These are phyloP conservation scores for Amazona vittata DNA, from an alignment of 2,113 vertebrate genomes.

Conservation along the genomic window DNA sequence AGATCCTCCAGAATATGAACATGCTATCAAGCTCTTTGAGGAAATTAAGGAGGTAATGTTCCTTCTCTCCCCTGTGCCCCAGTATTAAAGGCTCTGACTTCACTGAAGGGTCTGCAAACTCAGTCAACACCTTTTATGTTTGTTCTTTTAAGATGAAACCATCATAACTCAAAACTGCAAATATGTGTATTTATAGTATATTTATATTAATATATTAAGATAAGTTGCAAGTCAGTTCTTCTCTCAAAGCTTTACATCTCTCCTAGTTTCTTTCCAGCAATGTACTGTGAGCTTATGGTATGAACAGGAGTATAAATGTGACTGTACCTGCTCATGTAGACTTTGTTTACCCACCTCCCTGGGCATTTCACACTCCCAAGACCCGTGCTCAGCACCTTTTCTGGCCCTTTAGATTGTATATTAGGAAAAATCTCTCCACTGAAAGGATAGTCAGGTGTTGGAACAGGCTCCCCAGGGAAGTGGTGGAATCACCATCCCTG, in stretches of 20 bases:
- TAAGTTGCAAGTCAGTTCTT: neutral
- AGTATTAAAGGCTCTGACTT: neutral
- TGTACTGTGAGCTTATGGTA: neutral
- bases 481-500: neutral
- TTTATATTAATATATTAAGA: neutral
- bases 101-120: neutral
- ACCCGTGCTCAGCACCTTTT: neutral
- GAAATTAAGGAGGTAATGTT: slow-evolving; percentile 89
- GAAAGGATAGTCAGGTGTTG: neutral
- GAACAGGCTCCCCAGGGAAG: neutral
- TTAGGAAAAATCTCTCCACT: neutral
- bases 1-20: slow-evolving; percentile 88
- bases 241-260: neutral
- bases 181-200: neutral
- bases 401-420: neutral
- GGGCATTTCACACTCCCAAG: neutral
- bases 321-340: neutral
- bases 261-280: neutral
- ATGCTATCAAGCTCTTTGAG: slow-evolving; percentile 89
- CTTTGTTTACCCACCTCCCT: neutral
- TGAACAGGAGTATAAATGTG: neutral
- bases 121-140: neutral
- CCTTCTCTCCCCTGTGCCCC: neutral
- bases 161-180: neutral
- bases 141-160: neutral